Evolutionary conservation across 2,113 vertebrate genomes (phyloP).

Genomic region (Hemiscyllium ocellatum): DNA sequence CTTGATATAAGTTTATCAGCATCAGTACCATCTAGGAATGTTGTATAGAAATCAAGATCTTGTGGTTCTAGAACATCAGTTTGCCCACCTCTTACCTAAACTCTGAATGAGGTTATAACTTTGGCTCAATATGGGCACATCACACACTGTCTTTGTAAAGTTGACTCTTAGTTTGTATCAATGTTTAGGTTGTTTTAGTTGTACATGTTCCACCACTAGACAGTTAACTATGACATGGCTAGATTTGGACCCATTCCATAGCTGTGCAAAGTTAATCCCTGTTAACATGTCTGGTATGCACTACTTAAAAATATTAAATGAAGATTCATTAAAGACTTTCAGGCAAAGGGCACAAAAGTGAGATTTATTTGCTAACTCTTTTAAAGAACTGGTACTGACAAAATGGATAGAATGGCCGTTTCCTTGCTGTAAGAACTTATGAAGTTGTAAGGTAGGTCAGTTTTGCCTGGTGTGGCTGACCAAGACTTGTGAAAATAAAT

Average conservation of each 20-base stretch:
- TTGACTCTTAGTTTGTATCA: background rate
- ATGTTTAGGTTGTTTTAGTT: background rate
- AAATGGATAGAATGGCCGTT: background rate
- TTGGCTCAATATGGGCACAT: background rate
- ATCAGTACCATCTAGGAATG: no score
- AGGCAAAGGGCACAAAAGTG: background rate
- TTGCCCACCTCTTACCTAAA: background rate
- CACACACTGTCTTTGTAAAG: background rate
- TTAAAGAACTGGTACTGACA: background rate
- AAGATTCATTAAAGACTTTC: background rate
- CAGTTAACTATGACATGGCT: background rate
- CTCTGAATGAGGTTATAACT: background rate
- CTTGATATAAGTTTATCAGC: no score
- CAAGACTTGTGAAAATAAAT: background rate
- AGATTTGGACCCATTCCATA: background rate
- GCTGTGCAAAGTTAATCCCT: background rate
- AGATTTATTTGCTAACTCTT: background rate
- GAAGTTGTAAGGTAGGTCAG: background rate
- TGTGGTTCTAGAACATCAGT: background rate
- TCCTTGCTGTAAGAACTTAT: background rate
- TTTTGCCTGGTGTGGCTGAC: background rate
- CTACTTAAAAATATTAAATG: background rate
- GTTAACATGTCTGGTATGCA: background rate
- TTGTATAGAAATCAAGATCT: no score
- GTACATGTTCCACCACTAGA: background rate